Evolutionary conservation across 2,888 invertebrate species (phyloP).

Genomic region (Syrista parreyssii): DNA sequence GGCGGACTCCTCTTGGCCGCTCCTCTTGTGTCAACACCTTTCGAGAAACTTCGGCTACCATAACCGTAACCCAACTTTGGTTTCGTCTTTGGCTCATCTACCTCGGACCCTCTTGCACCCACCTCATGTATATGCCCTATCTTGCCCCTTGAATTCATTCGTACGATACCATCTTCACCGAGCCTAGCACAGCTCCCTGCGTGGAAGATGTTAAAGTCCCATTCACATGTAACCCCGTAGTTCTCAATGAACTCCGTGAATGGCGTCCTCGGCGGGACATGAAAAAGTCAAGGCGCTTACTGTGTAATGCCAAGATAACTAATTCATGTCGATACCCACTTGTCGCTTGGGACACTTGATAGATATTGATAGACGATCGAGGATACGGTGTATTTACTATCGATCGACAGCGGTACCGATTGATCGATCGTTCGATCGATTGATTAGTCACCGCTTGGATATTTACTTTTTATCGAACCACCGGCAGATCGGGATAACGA

Average conservation of each 20-base stretch:
- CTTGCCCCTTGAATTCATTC: slow-evolving; percentile 49
- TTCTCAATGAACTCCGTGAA: slow-evolving; percentile 19
- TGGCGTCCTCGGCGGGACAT: slow-evolving; percentile 9
- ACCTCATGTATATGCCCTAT: slow-evolving; percentile 17
- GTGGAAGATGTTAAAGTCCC: slow-evolving; percentile 30
- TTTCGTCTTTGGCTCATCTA: slow-evolving; percentile 23
- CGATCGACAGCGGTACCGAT: background rate
- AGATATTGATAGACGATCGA: background rate
- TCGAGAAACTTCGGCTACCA: slow-evolving; percentile 44
- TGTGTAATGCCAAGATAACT: background rate
- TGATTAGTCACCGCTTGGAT: background rate
- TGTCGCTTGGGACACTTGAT: background rate
- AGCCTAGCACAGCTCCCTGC: slow-evolving; percentile 21
- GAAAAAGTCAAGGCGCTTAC: slow-evolving; percentile 3
- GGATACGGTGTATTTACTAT: background rate
- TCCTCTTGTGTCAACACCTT: slow-evolving; percentile 59
- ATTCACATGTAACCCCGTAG: slow-evolving; percentile 37
- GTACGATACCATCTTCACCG: slow-evolving; percentile 36
- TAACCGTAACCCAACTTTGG: slow-evolving; percentile 30
- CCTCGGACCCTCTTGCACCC: slow-evolving; percentile 37
- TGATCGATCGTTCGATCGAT: background rate
- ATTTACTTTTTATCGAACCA: background rate
- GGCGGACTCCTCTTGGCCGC: slow-evolving; percentile 23
- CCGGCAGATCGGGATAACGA: background rate
- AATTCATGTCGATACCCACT: background rate